A percentile compares a stretch with the other conserved stretches of the same genome.
Conservation (phyloP, 2,113 vertebrate genomes). For the Ameiurus melas region DNA sequence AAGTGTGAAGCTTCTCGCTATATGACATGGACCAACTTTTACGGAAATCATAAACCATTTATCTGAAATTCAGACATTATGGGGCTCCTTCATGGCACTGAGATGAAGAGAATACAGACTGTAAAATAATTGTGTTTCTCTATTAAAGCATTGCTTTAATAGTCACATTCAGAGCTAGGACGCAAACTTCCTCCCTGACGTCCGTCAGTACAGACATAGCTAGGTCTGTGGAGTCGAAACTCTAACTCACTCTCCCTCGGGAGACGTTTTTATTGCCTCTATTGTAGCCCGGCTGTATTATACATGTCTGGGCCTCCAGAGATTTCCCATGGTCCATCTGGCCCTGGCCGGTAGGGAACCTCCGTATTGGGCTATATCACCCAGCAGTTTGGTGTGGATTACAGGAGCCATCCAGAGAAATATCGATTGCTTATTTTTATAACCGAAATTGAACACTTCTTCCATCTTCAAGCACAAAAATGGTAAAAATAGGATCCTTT, state of each 20-base stretch:
- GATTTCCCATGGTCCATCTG: slow-evolving; percentile 67
- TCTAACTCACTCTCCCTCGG: slow-evolving; percentile 63
- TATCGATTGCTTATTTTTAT: slow-evolving; percentile 31
- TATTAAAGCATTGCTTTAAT: background rate
- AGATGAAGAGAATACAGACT: background rate
- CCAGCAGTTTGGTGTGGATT: slow-evolving; percentile 6
- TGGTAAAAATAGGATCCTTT: slow-evolving; percentile 16
- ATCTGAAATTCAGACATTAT: background rate
- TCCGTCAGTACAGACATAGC: background rate
- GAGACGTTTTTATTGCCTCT: slow-evolving; percentile 63
- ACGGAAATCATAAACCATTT: background rate
- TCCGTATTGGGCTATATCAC: slow-evolving; percentile 30
- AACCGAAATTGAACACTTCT: slow-evolving; percentile 8
- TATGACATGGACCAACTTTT: background rate
- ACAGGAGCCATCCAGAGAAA: background rate
- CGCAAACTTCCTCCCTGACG: background rate
- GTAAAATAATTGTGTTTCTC: background rate
- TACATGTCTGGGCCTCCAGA: slow-evolving; percentile 63
- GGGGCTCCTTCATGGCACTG: background rate
- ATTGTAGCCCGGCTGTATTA: slow-evolving; percentile 67
- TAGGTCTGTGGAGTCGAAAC: slow-evolving; percentile 52
- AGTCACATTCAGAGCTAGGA: background rate
- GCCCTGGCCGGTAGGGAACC: slow-evolving; percentile 48
- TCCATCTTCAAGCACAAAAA: background rate
- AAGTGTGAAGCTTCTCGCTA: background rate